Evolutionary conservation across 2,797 vertebrate genomes (phyloP).

Genomic region (Thripadectes ignobilis): DNA sequence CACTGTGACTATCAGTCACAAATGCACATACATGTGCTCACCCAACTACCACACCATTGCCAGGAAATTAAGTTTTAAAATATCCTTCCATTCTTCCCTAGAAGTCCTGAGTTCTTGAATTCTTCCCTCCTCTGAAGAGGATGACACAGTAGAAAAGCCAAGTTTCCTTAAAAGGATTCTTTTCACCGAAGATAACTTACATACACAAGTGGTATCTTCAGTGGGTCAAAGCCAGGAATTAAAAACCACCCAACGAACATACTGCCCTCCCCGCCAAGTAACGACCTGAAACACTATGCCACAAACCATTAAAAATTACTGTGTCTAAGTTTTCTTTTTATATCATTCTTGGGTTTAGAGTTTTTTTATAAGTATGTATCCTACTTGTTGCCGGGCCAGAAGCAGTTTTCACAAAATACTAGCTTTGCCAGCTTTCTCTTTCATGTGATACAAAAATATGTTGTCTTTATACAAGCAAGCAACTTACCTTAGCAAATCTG

Average conservation of each 20-base stretch:
- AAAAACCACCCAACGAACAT: background rate
- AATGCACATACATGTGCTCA: rapidly evolving
- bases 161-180: background rate
- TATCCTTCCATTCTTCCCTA: background rate
- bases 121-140: background rate
- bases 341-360: background rate
- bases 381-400: background rate
- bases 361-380: background rate
- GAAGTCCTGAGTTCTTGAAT: background rate
- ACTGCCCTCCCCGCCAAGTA: background rate
- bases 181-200: background rate
- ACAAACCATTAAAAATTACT: background rate
- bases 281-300: background rate
- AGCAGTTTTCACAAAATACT: background rate
- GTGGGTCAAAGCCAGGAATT: background rate
- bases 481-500: background rate
- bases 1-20: background rate
- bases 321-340: background rate
- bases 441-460: background rate
- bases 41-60: background rate
- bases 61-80: background rate
- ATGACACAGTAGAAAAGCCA: background rate
- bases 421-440: background rate
- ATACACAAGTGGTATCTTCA: background rate
- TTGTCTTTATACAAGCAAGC: background rate